phyloP scores from a whole-genome alignment of 2,888 invertebrate genomes.

The Geotrupes spiniger region DNA sequence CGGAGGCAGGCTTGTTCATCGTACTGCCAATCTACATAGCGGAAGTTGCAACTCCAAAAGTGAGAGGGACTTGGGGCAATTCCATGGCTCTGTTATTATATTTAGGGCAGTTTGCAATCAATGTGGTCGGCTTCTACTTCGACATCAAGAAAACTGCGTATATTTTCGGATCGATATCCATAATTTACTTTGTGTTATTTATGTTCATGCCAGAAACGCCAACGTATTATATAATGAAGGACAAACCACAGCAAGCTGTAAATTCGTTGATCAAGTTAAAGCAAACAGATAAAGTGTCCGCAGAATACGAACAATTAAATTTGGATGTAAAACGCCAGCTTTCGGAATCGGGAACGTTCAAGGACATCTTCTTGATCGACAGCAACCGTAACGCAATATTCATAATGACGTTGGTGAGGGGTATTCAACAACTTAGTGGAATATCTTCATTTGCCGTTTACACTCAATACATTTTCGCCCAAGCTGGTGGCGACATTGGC shows the following conservation, averaged over 20 bases:
- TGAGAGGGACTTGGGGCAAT: conserved; percentile 40
- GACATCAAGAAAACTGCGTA: conserved; percentile 24
- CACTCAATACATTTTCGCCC: conserved; percentile 40
- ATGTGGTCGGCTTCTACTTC: conserved; percentile 34
- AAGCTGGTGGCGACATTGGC: conserved; percentile 39
- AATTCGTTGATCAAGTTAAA: conserved; percentile 33
- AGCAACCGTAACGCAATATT: conserved; percentile 38
- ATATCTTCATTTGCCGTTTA: conserved; percentile 36
- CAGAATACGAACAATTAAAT: conserved; percentile 33
- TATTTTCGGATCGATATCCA: conserved; percentile 25
- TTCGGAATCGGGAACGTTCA: conserved; percentile 35
- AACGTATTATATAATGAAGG: conserved; percentile 39
- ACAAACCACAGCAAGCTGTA: conserved; percentile 31
- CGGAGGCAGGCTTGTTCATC: conserved; percentile 34
- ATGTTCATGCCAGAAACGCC: conserved; percentile 41
- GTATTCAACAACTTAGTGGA: conserved; percentile 40
- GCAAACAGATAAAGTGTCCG: conserved; percentile 33
- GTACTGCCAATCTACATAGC: conserved; percentile 33
- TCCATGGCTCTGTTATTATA: conserved; percentile 28
- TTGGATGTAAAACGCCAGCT: conserved; percentile 38
- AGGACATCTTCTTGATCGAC: conserved; percentile 35
- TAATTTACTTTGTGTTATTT: conserved; percentile 33
- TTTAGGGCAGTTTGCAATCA: conserved; percentile 34
- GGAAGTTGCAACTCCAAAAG: conserved; percentile 37
- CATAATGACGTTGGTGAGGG: conserved; percentile 31